Base-by-base conservation (phyloP, 2,113 vertebrate species). In the Oenanthe oenanthe region DNA sequence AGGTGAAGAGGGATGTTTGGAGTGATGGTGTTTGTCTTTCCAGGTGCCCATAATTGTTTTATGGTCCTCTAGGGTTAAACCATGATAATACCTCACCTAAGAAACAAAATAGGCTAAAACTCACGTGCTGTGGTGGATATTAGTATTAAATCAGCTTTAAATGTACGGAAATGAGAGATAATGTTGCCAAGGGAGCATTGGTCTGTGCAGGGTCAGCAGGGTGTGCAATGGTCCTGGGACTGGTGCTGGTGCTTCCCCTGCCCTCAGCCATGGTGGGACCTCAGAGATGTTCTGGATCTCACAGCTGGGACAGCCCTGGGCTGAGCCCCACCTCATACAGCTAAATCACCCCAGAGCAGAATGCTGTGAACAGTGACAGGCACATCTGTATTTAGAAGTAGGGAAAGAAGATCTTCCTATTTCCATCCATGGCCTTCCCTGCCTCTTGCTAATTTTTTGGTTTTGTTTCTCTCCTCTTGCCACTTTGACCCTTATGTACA, bases 391-490 rank as follows among this genome's bases (percentile, higher is more conserved):
- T 50, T 67, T 54, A 57, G 26, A 24, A 74, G 10, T 3, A 75
- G 40, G 36, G 65, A 80, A 82, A 90, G 43, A 63, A 40, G 16
- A 31, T 38, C 40, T 57, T 71, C 8, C 9, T 42, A 6, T 82
- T 84, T 56, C 32, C 7, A 28, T 47, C 40, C 43, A 13, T 38
- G 50, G 36, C 18, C 45, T 86, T 85, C 48, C 20, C 29, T 56
- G 14, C 12, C 26, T 25, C 19, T 48, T 67, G 47, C 38, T 85
- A 73, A 50, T 66, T 92, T 77, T 82, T 82, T 79, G 66, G 3
- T 80, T 80, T 85, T 81, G 51, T 92, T 93, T 88, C 62, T 73
- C 62, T 78, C 13, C 31, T 85, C 16, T 71, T 58, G 34, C 45
- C 22, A 8, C 61, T 78, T 50, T 58, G 48, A 48, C 85, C 76